Base-by-base conservation (phyloP, 2,888 invertebrate genomes). In the Tiphia femorata region DNA sequence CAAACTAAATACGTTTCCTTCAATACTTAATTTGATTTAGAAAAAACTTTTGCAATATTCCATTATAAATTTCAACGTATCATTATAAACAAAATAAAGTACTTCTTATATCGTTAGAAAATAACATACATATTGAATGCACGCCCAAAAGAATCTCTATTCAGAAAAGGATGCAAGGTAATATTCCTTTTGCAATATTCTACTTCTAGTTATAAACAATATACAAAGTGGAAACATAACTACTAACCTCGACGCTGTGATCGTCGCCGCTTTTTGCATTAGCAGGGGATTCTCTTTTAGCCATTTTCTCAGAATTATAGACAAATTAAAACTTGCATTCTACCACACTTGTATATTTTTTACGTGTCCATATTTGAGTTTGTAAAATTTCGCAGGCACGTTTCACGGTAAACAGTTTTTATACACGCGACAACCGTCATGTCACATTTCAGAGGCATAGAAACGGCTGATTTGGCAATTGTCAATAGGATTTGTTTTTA, bases 221-320 rank as follows among this genome's bases (percentile, higher is more conserved):
- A 19, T 16, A 12, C 33, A 29, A n/a, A 16, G 21, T 20, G 7
- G 19, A 30, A 14, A 20, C 14, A 8, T 47, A 51, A 68, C 78
- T 61, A 67, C 78, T 62, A 77, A 85, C 84, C 84, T 85, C 84
- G 35, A 84, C 84, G 68, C 84, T 84, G 62, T 83, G 83, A 49
- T 84, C 84, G 62, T 85, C 84, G 54, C 78, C 70, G 59, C 71
- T 79, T 77, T 84, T 84, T 10, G 76, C 70, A 50, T 70, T 65
- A 50, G 78, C 64, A 30, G 72, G 64, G 50, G 74, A 70, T 51
- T 84, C 82, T 61, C 80, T 75, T 58, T 75, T 80, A 55, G 82
- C 79, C 84, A 84, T 84, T 62, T 70, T 73, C 42, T 50, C 23
- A 38, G n/a, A n/a, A n/a, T n/a, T n/a, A n/a, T n/a, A n/a, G n/a